Evolutionary conservation across 2,113 vertebrate species (phyloP).

Genomic region (Pionites leucogaster): DNA sequence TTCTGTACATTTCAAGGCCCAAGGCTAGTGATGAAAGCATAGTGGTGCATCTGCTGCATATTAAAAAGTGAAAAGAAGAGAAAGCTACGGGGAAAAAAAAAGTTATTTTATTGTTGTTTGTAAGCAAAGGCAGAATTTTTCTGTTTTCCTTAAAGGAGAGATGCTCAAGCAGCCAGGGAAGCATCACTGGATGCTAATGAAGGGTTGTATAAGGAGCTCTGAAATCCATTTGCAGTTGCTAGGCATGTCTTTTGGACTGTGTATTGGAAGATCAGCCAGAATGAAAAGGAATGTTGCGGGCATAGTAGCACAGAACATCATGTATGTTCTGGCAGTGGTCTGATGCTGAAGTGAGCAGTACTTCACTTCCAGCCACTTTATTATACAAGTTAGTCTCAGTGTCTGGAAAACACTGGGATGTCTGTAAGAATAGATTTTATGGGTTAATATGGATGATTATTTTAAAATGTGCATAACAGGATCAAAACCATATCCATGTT

Average conservation of each 20-base stretch:
- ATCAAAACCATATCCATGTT: neutral
- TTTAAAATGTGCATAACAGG: neutral
- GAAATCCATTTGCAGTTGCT: neutral
- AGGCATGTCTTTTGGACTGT: accelerated
- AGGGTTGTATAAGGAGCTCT: neutral
- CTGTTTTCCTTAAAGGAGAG: neutral
- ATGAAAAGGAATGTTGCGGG: neutral
- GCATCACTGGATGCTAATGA: neutral
- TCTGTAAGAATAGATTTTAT: neutral
- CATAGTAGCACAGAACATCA: neutral
- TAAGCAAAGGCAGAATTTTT: neutral
- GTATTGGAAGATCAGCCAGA: neutral
- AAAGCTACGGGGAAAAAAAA: neutral
- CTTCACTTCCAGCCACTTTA: neutral
- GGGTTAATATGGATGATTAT: neutral
- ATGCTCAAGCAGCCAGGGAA: neutral
- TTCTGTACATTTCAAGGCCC: neutral
- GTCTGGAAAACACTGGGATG: neutral
- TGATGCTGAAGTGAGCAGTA: neutral
- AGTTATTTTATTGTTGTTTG: neutral
- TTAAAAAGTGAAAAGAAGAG: neutral
- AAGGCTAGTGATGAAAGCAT: neutral
- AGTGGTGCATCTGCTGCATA: neutral
- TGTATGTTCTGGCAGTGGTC: neutral
- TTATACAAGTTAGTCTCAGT: neutral